These are phyloP conservation scores for Ptiloglossa arizonensis DNA, from an alignment of 1,140 invertebrate species.

Conservation along the genomic window DNA sequence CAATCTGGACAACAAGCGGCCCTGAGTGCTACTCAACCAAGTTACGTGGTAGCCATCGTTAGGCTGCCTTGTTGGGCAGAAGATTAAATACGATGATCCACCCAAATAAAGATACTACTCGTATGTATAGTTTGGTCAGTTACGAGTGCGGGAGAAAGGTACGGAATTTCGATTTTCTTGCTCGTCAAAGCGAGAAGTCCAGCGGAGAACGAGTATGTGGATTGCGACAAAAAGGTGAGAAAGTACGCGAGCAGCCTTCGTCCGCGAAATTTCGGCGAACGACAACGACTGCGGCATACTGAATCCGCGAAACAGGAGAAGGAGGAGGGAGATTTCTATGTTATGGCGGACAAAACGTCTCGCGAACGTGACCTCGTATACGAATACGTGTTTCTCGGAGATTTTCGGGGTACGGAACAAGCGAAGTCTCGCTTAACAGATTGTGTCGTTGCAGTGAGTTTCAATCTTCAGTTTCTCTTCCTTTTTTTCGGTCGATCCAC, in stretches of 20 bases:
- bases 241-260: slow-evolving; percentile 2
- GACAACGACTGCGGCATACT: background rate
- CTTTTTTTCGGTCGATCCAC: too few relatives aligned
- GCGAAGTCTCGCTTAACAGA: background rate
- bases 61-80: too few relatives aligned
- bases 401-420: background rate
- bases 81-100: too few relatives aligned
- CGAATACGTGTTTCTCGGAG: background rate
- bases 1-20: too few relatives aligned
- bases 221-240: slow-evolving; percentile 33
- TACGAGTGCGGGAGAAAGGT: background rate
- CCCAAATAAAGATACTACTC: too few relatives aligned
- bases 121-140: too few relatives aligned
- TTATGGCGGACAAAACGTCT: background rate
- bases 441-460: background rate
- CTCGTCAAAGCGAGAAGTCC: background rate
- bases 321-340: background rate
- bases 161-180: background rate
- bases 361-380: slow-evolving; percentile 16
- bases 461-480: too few relatives aligned
- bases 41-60: too few relatives aligned
- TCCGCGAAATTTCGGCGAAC: slow-evolving; percentile 26
- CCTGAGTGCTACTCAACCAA: too few relatives aligned
- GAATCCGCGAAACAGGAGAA: background rate
- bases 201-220: background rate